Evolutionary conservation across 2,888 invertebrate species (phyloP), one percentile per base, ranked within the genome.

Genomic region (Synergus itoensis): DNA sequence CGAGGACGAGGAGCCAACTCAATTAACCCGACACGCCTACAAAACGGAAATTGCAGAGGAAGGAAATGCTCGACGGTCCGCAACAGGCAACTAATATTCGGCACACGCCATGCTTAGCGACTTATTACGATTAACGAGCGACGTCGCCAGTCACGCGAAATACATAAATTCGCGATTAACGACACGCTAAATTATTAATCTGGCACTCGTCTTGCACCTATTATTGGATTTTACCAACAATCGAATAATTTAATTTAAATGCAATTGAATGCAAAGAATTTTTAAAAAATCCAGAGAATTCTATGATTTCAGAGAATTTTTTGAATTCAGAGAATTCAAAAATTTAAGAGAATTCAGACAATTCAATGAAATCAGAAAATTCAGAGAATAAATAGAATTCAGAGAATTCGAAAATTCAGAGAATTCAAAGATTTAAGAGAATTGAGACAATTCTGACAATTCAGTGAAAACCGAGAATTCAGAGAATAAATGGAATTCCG

Each of bases 71-170:
- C 79, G 76, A 84, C 77, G 64, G 80, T 77, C 82, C 80, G 84
- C 84, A 84, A 84, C 84, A 84, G 84, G 83, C 84, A 83, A 82
- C 83, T 81, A 83, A 84, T 81, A 84, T 81, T 78, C 75, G 73
- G 53, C 73, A 73, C 73, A 73, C 73, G 73, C 73, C 36, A 73
- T 53, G 73, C 73, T 73, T 73, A 53, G 73, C 73, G 73, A 73
- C 73, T 53, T 73, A 73, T 73, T 73, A 53, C 36, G 53, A 73
- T 48, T 73, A 73, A 73, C 53, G 48, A 53, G 69, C 69, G n/a
- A 16, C 69, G 12, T 48, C 16, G 36, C 73, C 53, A 53, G 73
- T 73, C 73, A 73, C 73, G 73, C 73, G 73, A 73, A 53, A 48
- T 53, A 16, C 36, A 73, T 53, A 73, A 73, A 36, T 73, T 53